These are phyloP conservation scores for Myripristis murdjan DNA, from an alignment of 2,797 vertebrate species.

Conservation along the genomic window DNA sequence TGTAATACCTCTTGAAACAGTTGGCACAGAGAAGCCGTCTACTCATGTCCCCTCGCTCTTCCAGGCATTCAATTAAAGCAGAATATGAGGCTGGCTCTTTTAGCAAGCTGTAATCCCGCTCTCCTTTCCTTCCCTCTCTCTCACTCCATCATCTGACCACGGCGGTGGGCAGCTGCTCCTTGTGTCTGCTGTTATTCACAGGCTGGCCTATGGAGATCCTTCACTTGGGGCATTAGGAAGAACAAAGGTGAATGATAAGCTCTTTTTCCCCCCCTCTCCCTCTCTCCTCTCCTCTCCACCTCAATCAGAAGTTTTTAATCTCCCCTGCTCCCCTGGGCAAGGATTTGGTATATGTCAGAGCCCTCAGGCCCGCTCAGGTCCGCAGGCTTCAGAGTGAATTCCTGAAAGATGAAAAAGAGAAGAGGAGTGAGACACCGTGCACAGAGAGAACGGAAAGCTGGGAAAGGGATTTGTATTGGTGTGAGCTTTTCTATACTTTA, in stretches of 20 bases:
- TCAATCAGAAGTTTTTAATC: constrained; percentile 83
- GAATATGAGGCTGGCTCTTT: constrained; percentile 71
- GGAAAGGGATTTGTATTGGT: constrained; percentile 67
- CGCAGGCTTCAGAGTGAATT: constrained; percentile 72
- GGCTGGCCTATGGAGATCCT: constrained; percentile 65
- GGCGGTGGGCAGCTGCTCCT: constrained; percentile 64
- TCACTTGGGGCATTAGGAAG: constrained; percentile 71
- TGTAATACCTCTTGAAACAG: constrained; percentile 71
- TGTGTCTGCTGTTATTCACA: constrained; percentile 64
- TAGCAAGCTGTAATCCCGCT: constrained; percentile 62
- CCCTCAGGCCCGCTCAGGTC: constrained; percentile 76
- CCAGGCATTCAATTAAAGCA: constrained; percentile 75
- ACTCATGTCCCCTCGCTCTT: constrained; percentile 76
- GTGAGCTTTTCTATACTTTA: constrained; percentile 51
- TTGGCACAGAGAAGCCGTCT: constrained; percentile 67
- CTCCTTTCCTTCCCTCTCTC: constrained; percentile 58
- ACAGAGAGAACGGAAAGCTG: constrained; percentile 55
- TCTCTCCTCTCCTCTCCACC: constrained; percentile 71
- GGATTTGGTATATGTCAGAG: constrained; percentile 76
- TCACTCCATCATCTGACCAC: constrained; percentile 75
- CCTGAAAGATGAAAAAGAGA: constrained; percentile 84
- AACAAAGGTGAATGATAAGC: constrained; percentile 80
- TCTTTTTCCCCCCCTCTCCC: constrained; percentile 53
- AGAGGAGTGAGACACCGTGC: constrained; percentile 71
- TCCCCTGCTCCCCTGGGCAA: constrained; percentile 70